A percentile compares a stretch with the other conserved stretches of the same genome.
These are phyloP conservation scores for Arvicanthis niloticus DNA, from an alignment of 2,113 vertebrate genomes.

Conservation along the genomic window DNA sequence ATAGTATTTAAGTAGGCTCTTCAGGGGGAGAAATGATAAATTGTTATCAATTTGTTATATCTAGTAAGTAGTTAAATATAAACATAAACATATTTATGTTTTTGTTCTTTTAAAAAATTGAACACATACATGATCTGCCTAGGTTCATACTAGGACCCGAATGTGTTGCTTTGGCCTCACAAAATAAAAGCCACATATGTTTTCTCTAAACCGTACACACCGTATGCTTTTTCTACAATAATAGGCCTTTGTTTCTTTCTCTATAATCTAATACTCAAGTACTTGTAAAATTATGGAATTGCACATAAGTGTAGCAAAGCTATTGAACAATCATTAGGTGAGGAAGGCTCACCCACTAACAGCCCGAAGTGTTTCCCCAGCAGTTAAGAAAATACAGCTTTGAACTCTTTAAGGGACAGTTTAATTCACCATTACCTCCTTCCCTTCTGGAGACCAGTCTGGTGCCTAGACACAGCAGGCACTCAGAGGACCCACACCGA, in stretches of 20 bases:
- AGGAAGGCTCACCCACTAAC: neutral
- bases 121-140: neutral
- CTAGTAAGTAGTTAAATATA: neutral
- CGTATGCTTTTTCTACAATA: neutral
- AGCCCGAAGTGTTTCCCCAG: neutral
- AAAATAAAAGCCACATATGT: conserved; percentile 13
- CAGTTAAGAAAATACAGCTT: neutral
- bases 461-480: neutral
- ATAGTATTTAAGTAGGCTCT: neutral
- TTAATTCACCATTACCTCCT: neutral
- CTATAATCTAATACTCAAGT: conserved; percentile 39
- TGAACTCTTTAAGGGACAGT: neutral
- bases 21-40: conserved; percentile 2
- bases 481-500: neutral
- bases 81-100: neutral
- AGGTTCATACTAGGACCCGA: neutral
- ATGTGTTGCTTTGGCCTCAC: neutral
- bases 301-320: neutral
- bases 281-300: neutral
- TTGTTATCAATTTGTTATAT: neutral
- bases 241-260: neutral
- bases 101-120: conserved; percentile 48
- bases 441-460: neutral
- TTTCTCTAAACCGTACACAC: neutral
- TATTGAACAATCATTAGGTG: neutral